phyloP scores from a whole-genome alignment of 2,113 vertebrate species.

The Casuarius casuarius region DNA sequence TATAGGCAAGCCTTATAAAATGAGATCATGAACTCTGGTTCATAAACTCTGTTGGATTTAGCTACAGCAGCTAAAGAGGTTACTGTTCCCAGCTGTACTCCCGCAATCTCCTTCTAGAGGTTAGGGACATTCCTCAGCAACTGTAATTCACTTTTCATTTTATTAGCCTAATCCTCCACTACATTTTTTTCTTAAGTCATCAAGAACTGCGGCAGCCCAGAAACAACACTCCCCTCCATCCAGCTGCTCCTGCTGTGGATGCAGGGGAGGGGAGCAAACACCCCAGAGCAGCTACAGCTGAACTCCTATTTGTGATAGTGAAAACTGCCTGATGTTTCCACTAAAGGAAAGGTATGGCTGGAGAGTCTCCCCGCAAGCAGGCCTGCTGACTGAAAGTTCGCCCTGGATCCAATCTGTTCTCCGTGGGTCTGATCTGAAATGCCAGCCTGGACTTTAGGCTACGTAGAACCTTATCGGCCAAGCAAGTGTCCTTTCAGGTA shows the following conservation, averaged over 20 bases:
- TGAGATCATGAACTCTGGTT: neutral
- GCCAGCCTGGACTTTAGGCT: neutral
- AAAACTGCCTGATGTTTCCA: neutral
- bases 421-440: neutral
- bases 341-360: neutral
- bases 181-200: neutral
- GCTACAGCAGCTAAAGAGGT: neutral
- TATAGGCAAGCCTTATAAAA: neutral
- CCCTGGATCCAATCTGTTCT: neutral
- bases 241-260: neutral
- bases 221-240: neutral
- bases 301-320: neutral
- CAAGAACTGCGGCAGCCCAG: neutral
- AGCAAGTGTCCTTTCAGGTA: neutral
- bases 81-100: neutral
- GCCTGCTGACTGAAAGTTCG: neutral
- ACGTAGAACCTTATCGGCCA: rapidly evolving
- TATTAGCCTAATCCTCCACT: neutral
- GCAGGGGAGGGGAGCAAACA: neutral
- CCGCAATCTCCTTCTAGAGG: neutral
- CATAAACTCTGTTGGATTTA: neutral
- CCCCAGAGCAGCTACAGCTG: neutral
- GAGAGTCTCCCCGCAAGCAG: neutral
- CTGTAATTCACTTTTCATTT: neutral
- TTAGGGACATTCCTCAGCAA: neutral